Base-by-base conservation (phyloP, 2,113 vertebrate genomes). In the Brienomyrus brachyistius region DNA sequence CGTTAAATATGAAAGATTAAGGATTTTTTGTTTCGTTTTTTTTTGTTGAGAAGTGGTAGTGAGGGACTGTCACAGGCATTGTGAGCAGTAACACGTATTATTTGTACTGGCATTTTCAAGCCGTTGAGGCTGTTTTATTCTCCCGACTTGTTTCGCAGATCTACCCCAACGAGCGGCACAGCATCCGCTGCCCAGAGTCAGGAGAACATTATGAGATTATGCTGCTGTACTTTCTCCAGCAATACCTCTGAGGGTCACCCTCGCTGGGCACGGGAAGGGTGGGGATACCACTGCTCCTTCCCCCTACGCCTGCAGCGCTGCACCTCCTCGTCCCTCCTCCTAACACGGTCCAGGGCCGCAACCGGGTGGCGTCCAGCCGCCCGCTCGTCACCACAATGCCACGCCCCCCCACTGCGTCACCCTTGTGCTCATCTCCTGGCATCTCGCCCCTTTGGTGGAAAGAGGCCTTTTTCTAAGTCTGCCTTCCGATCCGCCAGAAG, bases 181-280 rank as follows among this genome's bases (percentile, higher is more conserved):
- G 98, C 93, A 99, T 99, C 92, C 98, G 98, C 95, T 99, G 98
- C 95, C 98, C 98, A 0, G 98, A 99, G 95, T 99, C 98, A 1
- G 98, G 98, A 88, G 98, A 99, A 96, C 98, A 99, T 96, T 99
- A 99, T 23, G 98, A 99, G 95, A 98, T 99, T 94, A 99, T 98
- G 91, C 96, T 99, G 96, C 97, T 99, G 95, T 97, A 99, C 97
- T 99, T 99, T 96, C 96, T 99, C 94, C 98, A 99, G 94, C 98
- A 99, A 93, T 95, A 99, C 96, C 98, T 99, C 96, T 99, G 96
- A 99, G 94, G 94, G 94, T 94, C 91, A 94, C 94, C n/a, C 52
- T 27, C 48, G 4, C 90, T 90, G 59, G 48, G 90, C 51, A 5
- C 90, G 90, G 54, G 51, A 90, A 90, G 90, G 92, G 91, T 89